Conservation (phyloP, 1,140 invertebrate species). For the Zaprionus taronus region DNA sequence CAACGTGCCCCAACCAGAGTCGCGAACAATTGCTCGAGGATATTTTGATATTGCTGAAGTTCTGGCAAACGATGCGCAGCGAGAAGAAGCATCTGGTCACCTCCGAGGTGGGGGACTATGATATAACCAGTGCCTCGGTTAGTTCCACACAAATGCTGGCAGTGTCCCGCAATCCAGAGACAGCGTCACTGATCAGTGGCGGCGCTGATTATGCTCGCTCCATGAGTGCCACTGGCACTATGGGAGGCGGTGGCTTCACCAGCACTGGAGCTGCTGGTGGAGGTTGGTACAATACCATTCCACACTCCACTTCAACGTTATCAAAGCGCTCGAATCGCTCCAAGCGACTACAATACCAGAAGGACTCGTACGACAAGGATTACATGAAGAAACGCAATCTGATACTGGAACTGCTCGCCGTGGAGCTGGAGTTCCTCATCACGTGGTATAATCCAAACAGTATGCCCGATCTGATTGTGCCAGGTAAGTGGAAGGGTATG, state of each 20-base stretch:
- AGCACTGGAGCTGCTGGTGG: neutral
- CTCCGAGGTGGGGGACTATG: slow-evolving; percentile 82
- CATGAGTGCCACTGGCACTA: slow-evolving; percentile 86
- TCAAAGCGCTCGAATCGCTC: slow-evolving; percentile 92
- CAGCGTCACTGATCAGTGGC: slow-evolving; percentile 77
- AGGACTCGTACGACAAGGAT: slow-evolving; percentile 95
- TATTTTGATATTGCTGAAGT: slow-evolving; percentile 94
- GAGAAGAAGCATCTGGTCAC: slow-evolving; percentile 98
- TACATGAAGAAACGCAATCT: slow-evolving; percentile 98
- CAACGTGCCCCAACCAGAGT: slow-evolving; percentile 93
- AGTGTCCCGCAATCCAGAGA: slow-evolving; percentile 74
- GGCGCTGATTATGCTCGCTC: slow-evolving; percentile 87
- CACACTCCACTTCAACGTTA: slow-evolving; percentile 89
- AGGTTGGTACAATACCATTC: slow-evolving; percentile 96
- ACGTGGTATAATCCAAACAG: slow-evolving; percentile 98
- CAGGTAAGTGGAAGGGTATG: slow-evolving; percentile 53
- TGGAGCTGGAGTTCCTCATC: slow-evolving; percentile 96
- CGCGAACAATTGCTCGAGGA: slow-evolving; percentile 93
- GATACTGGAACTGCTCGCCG: slow-evolving; percentile 95
- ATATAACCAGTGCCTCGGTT: slow-evolving; percentile 84
- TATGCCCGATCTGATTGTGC: slow-evolving; percentile 89
- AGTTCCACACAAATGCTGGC: slow-evolving; percentile 85
- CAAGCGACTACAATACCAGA: slow-evolving; percentile 87
- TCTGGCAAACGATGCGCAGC: slow-evolving; percentile 98
- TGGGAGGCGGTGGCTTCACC: slow-evolving; percentile 49